A percentile compares a stretch with the other conserved stretches of the same genome.
Evolutionary conservation across 2,888 invertebrate genomes (phyloP).

Genomic region (Meta bourneti): DNA sequence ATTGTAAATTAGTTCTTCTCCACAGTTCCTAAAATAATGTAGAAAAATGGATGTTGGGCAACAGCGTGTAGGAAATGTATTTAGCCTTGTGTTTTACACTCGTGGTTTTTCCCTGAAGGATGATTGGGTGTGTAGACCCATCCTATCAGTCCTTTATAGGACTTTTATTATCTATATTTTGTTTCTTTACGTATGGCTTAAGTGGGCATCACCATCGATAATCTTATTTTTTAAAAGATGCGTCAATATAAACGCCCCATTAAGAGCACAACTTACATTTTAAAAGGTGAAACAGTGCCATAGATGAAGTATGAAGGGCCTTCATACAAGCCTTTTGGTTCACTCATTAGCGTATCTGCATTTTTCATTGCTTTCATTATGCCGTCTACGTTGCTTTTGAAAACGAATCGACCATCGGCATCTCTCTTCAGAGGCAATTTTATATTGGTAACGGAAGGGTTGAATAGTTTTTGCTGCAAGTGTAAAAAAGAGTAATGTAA

Average conservation of each 20-base stretch:
- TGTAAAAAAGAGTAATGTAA: neutral
- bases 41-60: too few relatives aligned
- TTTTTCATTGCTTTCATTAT: slow-evolving; percentile 4
- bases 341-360: slow-evolving; percentile 19
- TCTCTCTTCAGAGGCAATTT: neutral
- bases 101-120: neutral
- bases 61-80: neutral
- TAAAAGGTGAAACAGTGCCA: slow-evolving; percentile 15
- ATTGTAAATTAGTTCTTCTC: too few relatives aligned
- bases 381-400: slow-evolving; percentile 20
- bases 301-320: slow-evolving; percentile 38
- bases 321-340: slow-evolving; percentile 7
- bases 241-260: neutral
- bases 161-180: too few relatives aligned
- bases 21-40: too few relatives aligned
- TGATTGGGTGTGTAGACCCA: too few relatives aligned
- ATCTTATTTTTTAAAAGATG: neutral
- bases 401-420: neutral
- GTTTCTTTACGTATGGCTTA: too few relatives aligned
- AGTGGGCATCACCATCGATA: neutral
- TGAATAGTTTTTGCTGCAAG: neutral
- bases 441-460: neutral
- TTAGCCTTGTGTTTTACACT: neutral
- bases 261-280: slow-evolving; percentile 19
- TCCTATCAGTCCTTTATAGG: too few relatives aligned